Percentiles rank a stretch among this genome's conserved stretches.
Conservation (phyloP, 2,113 vertebrate species). For the Limanda limanda region DNA sequence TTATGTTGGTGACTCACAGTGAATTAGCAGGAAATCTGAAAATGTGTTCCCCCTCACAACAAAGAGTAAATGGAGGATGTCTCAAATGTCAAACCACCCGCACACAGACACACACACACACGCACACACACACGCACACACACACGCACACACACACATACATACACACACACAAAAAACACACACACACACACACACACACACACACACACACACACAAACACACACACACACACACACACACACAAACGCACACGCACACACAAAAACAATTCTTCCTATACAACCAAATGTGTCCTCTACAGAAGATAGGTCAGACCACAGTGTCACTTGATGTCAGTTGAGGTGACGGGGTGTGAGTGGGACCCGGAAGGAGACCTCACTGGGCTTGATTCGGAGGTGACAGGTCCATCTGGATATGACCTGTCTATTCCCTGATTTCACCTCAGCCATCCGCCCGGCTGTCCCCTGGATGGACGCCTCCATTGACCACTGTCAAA, state of each 20-base stretch:
- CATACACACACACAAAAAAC: slow-evolving; percentile 15
- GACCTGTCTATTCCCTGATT: slow-evolving; percentile 77
- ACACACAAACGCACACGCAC: slow-evolving; percentile 4
- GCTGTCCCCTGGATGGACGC: slow-evolving; percentile 80
- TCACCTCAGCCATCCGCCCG: slow-evolving; percentile 73
- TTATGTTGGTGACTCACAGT: too few relatives aligned
- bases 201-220: not conserved
- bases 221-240: too few relatives aligned
- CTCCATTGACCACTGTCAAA: slow-evolving; percentile 80
- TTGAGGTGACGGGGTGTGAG: slow-evolving; percentile 58
- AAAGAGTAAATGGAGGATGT: too few relatives aligned
- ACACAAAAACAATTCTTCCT: not conserved
- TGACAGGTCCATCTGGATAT: slow-evolving; percentile 79
- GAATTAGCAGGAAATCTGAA: too few relatives aligned
- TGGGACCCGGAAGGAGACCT: slow-evolving; percentile 69
- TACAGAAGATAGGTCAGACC: slow-evolving; percentile 58
- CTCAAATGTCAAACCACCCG: not conserved
- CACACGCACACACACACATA: too few relatives aligned
- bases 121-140: too few relatives aligned
- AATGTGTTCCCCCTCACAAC: too few relatives aligned
- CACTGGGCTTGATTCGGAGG: slow-evolving; percentile 66
- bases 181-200: not conserved
- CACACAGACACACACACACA: not conserved
- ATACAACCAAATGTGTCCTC: slow-evolving; percentile 19
- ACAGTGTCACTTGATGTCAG: slow-evolving; percentile 66